A percentile compares a stretch with the other conserved stretches of the same genome.
phyloP scores from a whole-genome alignment of 2,797 vertebrate species.

The Petrocephalus sullivani region DNA sequence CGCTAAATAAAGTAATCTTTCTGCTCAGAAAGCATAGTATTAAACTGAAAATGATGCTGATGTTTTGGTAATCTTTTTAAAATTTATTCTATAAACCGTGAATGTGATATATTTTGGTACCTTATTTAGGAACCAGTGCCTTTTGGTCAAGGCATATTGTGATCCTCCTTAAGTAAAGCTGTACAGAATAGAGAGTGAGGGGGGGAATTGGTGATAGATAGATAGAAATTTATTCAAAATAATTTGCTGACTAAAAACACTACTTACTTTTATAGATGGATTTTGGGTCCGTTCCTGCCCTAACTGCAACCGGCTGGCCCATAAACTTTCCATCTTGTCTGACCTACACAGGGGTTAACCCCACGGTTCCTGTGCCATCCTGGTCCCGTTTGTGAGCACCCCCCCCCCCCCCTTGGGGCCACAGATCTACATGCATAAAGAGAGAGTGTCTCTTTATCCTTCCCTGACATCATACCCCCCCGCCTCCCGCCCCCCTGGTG shows the following conservation, averaged over 20 bases:
- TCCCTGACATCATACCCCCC: conserved; percentile 30
- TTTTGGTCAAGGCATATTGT: neutral
- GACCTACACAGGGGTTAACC: neutral
- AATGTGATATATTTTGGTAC: neutral
- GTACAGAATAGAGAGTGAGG: neutral
- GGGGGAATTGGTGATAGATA: neutral
- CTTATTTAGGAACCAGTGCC: neutral
- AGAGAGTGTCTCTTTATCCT: conserved; percentile 40
- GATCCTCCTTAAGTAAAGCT: neutral
- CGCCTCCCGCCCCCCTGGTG: neutral
- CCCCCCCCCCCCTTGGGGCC: neutral
- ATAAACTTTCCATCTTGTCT: neutral
- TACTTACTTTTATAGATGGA: neutral
- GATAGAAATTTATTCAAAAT: neutral
- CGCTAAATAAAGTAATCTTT: neutral
- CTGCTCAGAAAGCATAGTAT: neutral
- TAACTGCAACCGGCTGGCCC: neutral
- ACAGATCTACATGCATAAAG: conserved; percentile 24
- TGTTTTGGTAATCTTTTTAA: neutral
- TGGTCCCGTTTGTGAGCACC: neutral
- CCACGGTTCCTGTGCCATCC: neutral
- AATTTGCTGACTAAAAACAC: neutral
- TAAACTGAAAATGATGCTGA: neutral
- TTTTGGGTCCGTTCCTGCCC: neutral
- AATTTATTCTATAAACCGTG: neutral